phyloP scores from a whole-genome alignment of 2,797 vertebrate genomes.

The Sparus aurata region DNA sequence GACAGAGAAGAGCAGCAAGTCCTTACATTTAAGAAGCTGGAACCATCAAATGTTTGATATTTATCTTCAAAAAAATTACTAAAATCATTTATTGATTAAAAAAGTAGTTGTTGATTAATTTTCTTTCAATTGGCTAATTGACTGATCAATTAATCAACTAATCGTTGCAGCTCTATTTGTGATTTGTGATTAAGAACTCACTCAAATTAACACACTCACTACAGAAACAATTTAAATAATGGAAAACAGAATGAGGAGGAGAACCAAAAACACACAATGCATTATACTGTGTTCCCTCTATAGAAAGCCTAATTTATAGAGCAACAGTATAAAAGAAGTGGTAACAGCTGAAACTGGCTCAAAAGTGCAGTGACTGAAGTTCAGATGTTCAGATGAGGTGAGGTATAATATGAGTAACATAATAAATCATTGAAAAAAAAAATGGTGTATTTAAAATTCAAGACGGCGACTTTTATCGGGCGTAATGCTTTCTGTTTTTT shows the following conservation, averaged over 20 bases:
- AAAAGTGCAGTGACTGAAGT: background rate
- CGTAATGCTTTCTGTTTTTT: background rate
- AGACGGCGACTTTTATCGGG: background rate
- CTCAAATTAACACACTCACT: background rate
- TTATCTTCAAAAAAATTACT: too few relatives aligned
- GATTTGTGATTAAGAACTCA: too few relatives aligned
- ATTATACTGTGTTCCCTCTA: background rate
- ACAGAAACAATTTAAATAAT: background rate
- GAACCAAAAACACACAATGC: background rate
- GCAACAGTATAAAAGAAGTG: too few relatives aligned
- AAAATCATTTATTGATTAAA: too few relatives aligned
- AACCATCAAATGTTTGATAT: too few relatives aligned
- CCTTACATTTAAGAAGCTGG: too few relatives aligned
- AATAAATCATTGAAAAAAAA: background rate
- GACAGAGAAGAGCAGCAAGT: too few relatives aligned
- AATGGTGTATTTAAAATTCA: background rate
- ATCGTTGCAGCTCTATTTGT: too few relatives aligned
- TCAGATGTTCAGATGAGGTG: background rate
- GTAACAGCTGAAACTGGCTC: too few relatives aligned
- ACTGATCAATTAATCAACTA: too few relatives aligned
- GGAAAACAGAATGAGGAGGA: background rate
- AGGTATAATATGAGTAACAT: background rate
- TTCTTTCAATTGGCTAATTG: too few relatives aligned
- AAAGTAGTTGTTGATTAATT: too few relatives aligned
- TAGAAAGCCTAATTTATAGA: background rate